Percentiles rank a stretch among this genome's conserved stretches.
phyloP scores from a whole-genome alignment of 2,888 invertebrate genomes.

The Oscheius sp. region DNA sequence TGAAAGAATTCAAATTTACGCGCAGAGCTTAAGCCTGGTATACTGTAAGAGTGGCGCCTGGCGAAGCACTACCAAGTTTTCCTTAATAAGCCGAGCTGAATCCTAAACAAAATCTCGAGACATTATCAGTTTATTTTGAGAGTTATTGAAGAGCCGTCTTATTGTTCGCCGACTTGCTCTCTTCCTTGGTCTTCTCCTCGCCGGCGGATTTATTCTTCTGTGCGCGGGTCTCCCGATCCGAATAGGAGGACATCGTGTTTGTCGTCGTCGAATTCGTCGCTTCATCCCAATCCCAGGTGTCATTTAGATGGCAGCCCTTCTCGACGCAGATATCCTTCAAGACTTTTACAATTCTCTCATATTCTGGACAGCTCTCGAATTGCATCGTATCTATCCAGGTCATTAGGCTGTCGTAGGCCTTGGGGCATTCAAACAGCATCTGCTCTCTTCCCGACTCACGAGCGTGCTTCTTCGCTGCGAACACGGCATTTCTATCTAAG shows the following conservation, averaged over 20 bases:
- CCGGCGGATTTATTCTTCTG: too few species aligned
- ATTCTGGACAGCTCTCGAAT: slow-evolving; percentile 55
- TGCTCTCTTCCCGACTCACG: slow-evolving; percentile 37
- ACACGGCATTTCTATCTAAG: slow-evolving; percentile 49
- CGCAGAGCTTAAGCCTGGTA: too few species aligned
- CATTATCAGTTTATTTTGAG: too few species aligned
- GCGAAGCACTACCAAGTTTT: too few species aligned
- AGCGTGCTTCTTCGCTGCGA: slow-evolving; percentile 45
- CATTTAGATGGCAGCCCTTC: slow-evolving; percentile 38
- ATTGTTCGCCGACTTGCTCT: too few species aligned
- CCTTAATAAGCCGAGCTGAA: too few species aligned
- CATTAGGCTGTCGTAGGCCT: slow-evolving; percentile 49
- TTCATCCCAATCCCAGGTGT: slow-evolving; percentile 58
- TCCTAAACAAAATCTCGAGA: too few species aligned
- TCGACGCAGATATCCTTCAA: slow-evolving; percentile 50
- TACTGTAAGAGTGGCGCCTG: too few species aligned
- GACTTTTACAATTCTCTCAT: slow-evolving; percentile 45
- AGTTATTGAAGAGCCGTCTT: too few species aligned
- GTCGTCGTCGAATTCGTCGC: slow-evolving; percentile 42
- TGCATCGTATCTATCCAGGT: slow-evolving; percentile 50
- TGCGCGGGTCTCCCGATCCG: too few species aligned
- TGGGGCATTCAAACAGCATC: slow-evolving; percentile 53
- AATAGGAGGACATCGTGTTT: slow-evolving; percentile 42
- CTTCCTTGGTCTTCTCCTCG: too few species aligned
- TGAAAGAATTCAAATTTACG: too few species aligned